These are phyloP conservation scores for Carcinoscorpius rotundicauda DNA, from an alignment of 1,140 invertebrate genomes.

Conservation along the genomic window DNA sequence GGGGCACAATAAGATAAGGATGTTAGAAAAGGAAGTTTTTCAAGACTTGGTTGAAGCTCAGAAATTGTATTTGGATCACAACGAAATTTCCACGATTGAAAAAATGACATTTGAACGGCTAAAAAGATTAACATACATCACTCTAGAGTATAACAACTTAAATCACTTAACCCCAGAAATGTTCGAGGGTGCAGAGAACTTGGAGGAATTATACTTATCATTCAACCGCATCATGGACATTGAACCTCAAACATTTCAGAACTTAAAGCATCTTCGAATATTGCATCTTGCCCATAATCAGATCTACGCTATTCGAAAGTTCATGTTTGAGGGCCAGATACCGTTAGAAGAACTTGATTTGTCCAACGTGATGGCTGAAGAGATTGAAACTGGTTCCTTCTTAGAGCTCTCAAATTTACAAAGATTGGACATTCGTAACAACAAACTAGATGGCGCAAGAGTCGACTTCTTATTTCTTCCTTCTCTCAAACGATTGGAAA, in stretches of 20 bases:
- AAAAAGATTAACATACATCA: constrained; percentile 52
- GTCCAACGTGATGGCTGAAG: constrained; percentile 45
- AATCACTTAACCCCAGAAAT: constrained; percentile 28
- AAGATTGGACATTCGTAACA: constrained; percentile 56
- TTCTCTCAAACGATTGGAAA: constrained; percentile 37
- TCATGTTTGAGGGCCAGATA: constrained; percentile 46
- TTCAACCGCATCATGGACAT: constrained; percentile 41
- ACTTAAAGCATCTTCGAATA: constrained; percentile 44
- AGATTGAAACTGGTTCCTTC: constrained; percentile 51
- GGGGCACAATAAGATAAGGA: constrained; percentile 62
- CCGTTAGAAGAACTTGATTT: constrained; percentile 45
- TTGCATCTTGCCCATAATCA: constrained; percentile 50
- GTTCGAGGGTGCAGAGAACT: constrained; percentile 52
- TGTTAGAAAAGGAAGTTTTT: constrained; percentile 56
- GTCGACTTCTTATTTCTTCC: constrained; percentile 20
- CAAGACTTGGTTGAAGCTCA: constrained; percentile 57
- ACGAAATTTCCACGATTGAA: constrained; percentile 64
- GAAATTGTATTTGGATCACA: constrained; percentile 67
- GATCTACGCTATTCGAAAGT: constrained; percentile 27
- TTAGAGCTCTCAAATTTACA: constrained; percentile 48
- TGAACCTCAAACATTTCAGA: constrained; percentile 44
- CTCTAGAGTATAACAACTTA: constrained; percentile 30
- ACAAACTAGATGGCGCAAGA: constrained; percentile 42
- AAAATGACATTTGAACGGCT: constrained; percentile 61
- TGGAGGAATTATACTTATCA: constrained; percentile 50